These are phyloP conservation scores for Fragum fragum DNA, from an alignment of 2,888 invertebrate genomes.

Conservation along the genomic window DNA sequence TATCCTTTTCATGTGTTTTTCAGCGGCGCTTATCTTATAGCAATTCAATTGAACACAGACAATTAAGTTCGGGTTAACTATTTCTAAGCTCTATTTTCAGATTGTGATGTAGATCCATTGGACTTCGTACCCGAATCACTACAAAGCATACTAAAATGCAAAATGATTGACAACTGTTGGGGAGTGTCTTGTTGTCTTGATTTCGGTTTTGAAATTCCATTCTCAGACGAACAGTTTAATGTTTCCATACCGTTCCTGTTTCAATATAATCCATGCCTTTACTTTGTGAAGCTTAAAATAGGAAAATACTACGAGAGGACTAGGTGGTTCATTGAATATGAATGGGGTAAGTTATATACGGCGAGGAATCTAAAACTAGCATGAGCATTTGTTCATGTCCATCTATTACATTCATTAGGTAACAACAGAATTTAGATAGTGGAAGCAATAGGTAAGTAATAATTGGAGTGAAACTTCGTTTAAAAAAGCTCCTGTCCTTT, in stretches of 20 bases:
- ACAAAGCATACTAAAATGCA: conserved; percentile 4
- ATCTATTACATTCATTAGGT: too few species aligned
- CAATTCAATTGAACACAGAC: too few species aligned
- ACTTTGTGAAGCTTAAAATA: conserved; percentile 9
- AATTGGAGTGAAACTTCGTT: too few species aligned
- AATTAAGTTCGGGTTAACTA: too few species aligned
- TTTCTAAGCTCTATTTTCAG: conserved; percentile 26
- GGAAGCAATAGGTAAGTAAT: too few species aligned
- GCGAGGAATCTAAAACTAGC: too few species aligned
- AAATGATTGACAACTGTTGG: conserved; percentile 41
- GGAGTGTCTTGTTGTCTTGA: conserved; percentile 30
- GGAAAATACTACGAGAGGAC: conserved; percentile 10
- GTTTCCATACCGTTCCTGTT: conserved; percentile 31
- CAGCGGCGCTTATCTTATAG: too few species aligned
- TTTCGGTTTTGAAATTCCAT: conserved; percentile 22
- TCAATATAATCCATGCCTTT: conserved; percentile 32
- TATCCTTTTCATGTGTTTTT: too few species aligned
- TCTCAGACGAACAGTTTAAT: neutral
- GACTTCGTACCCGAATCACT: conserved; percentile 14
- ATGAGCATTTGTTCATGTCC: too few species aligned
- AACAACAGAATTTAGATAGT: too few species aligned
- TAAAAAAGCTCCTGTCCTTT: too few species aligned
- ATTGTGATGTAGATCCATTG: conserved; percentile 8
- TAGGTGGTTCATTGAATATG: conserved; percentile 34
- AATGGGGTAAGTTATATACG: conserved; percentile 27